These are phyloP conservation scores for Choloepus didactylus DNA, from an alignment of 2,797 vertebrate species.

Conservation along the genomic window DNA sequence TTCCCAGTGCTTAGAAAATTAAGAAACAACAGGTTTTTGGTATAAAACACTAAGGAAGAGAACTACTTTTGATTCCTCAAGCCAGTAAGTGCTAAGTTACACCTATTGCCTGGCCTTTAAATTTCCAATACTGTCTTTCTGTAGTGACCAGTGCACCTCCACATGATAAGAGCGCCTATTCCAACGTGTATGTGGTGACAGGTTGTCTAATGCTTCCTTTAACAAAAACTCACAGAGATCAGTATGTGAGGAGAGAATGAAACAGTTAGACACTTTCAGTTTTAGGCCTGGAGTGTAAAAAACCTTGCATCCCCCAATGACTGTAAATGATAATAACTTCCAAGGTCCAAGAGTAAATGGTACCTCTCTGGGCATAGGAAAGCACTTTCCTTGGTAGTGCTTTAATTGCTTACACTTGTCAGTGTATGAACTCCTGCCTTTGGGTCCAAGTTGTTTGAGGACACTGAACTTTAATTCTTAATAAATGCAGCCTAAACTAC, in stretches of 20 bases:
- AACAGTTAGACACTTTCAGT: constrained; percentile 68
- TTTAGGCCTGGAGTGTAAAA: constrained; percentile 61
- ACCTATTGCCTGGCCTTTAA: constrained; percentile 41
- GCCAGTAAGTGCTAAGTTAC: constrained; percentile 39
- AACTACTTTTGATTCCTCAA: constrained; percentile 47
- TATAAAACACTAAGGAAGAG: constrained; percentile 61
- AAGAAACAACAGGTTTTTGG: constrained; percentile 64
- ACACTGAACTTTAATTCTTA: neutral
- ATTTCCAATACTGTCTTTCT: constrained; percentile 46
- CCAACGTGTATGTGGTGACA: constrained; percentile 41
- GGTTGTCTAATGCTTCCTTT: constrained; percentile 69
- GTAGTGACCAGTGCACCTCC: neutral
- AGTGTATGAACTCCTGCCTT: constrained; percentile 21
- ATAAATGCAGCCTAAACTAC: neutral
- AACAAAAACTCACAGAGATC: constrained; percentile 66
- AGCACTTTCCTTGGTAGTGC: constrained; percentile 65
- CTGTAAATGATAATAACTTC: constrained; percentile 67
- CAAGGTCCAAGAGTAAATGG: constrained; percentile 31
- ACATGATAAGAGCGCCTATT: neutral
- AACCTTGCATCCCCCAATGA: constrained; percentile 38
- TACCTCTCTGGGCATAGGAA: constrained; percentile 48
- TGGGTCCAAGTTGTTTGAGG: constrained; percentile 39
- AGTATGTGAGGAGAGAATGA: constrained; percentile 71
- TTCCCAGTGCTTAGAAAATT: constrained; percentile 68
- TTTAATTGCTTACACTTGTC: constrained; percentile 78